A percentile compares a stretch with the other conserved stretches of the same genome.
Evolutionary conservation across 2,797 vertebrate genomes (phyloP).

Genomic region (Cygnus olor): DNA sequence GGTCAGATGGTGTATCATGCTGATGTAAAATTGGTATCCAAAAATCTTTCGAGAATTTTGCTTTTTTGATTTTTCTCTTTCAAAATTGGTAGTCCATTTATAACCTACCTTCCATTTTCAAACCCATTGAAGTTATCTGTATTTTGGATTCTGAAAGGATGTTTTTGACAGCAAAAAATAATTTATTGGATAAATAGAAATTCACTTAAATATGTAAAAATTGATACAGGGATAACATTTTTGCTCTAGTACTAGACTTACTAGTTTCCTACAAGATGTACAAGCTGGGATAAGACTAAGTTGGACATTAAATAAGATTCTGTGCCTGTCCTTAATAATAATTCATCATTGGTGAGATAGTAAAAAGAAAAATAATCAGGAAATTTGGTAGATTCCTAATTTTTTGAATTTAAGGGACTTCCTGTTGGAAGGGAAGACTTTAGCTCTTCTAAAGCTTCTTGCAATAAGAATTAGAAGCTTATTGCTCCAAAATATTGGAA

Average conservation of each 20-base stretch:
- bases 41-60: neutral
- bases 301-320: neutral
- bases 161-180: neutral
- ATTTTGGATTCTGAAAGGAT: neutral
- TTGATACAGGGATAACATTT: neutral
- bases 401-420: neutral
- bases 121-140: neutral
- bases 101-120: neutral
- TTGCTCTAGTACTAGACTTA: neutral
- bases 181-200: neutral
- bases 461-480: neutral
- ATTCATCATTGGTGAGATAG: neutral
- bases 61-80: neutral
- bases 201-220: neutral
- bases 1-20: neutral
- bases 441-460: neutral
- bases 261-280: neutral
- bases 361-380: neutral
- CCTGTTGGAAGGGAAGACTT: neutral
- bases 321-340: neutral
- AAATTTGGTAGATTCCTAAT: neutral
- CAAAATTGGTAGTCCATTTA: neutral
- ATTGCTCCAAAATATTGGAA: neutral
- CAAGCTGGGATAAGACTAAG: neutral
- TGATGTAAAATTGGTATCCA: neutral